These are phyloP conservation scores for Diaperis boleti DNA, from an alignment of 2,888 invertebrate genomes.

Conservation along the genomic window DNA sequence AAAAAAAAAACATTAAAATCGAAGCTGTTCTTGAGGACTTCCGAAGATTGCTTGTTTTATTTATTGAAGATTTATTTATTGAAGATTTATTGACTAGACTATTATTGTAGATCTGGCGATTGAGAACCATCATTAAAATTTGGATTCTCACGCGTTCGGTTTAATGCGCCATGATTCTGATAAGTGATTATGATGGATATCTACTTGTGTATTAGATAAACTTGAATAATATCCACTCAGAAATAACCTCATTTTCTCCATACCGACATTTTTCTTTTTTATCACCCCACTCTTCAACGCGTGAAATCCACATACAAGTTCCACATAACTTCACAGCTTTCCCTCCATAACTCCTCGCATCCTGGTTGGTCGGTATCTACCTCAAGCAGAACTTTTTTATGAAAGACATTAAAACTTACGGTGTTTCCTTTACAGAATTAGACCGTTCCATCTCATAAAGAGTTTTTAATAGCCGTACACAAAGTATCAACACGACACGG, in stretches of 20 bases:
- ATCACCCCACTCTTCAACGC: neutral
- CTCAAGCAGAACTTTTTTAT: constrained; percentile 29
- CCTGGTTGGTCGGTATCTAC: constrained; percentile 19
- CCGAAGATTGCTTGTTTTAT: too few relatives aligned
- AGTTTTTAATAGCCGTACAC: constrained; percentile 1
- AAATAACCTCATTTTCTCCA: neutral
- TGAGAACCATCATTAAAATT: too few relatives aligned
- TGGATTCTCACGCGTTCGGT: too few relatives aligned
- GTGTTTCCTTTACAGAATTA: constrained; percentile 8
- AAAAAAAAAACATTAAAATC: too few relatives aligned
- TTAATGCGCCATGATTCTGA: too few relatives aligned
- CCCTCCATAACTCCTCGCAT: neutral
- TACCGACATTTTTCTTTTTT: neutral
- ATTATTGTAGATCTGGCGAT: too few relatives aligned
- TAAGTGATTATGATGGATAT: too few relatives aligned
- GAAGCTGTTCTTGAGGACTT: too few relatives aligned
- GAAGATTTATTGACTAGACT: too few relatives aligned
- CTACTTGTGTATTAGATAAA: neutral
- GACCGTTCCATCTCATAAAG: neutral
- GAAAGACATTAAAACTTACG: constrained; percentile 31
- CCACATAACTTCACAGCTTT: neutral
- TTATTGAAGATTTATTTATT: too few relatives aligned
- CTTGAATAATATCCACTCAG: neutral
- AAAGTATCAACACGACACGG: constrained; percentile 12
- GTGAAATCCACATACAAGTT: neutral